Evolutionary conservation across 2,113 vertebrate genomes (phyloP), one percentile per base, ranked within the genome.

Genomic region (Takifugu bimaculatus): DNA sequence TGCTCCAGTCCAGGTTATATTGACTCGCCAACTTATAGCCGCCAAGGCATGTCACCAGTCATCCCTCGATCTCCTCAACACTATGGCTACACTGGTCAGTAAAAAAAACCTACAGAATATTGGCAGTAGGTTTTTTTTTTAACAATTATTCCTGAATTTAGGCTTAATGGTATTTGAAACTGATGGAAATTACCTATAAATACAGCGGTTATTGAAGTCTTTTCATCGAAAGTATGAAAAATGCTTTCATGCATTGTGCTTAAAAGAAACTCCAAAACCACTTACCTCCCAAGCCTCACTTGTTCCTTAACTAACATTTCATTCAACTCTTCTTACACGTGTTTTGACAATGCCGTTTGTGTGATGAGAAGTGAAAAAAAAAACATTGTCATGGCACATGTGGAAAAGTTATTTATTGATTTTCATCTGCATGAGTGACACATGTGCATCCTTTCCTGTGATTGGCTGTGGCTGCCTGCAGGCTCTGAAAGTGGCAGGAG

Each of bases 401-500:
- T 74, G 67, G 55, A 82, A 82, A 58, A 59, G 75, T 84, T 73
- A 45, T 51, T 42, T 11, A 6, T 63, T 25, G 50, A 51, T 75
- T 80, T 68, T 69, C 73, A 80, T 61, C 61, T 64, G 74, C 68
- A 61, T 78, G 66, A 35, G 53, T 50, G 54, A 64, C 43, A 55
- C 43, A 54, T 57, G 70, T 70, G 58, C 63, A 49, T 88, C 77
- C 91, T 90, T 74, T 88, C 85, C 91, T 87, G 72, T 92, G 88
- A 93, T 93, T 92, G 89, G 88, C 91, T 88, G 88, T 82, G 89
- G 79, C 86, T 91, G 91, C 83, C 79, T 87, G 55, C 89, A 98
- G 96, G 96, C 92, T 93, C 94, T 72, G 97, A 97, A 89, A 99
- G 97, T 79, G 95, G 96, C 88, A 93, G 94, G 90, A 99, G 95